Conservation (phyloP, 2,113 vertebrate species). For the Elephantulus edwardii region DNA sequence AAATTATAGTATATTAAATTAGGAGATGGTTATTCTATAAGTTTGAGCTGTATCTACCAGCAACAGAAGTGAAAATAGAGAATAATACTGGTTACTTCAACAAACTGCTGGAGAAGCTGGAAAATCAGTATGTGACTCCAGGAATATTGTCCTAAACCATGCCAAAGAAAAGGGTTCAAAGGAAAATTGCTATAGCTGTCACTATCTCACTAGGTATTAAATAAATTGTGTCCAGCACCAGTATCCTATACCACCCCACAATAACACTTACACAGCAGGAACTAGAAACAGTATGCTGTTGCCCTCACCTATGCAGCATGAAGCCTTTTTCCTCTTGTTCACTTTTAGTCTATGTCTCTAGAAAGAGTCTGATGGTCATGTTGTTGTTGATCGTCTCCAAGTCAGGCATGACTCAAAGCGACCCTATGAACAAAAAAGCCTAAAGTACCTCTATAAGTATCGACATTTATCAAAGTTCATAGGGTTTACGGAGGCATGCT, state of each 20-base stretch:
- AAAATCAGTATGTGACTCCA: neutral
- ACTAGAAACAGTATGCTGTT: neutral
- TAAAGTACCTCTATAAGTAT: too few species aligned
- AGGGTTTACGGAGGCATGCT: too few species aligned
- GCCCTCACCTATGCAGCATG: neutral
- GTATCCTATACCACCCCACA: neutral
- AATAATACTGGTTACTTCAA: neutral
- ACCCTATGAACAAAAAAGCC: too few species aligned
- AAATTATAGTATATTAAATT: neutral
- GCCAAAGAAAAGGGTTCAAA: neutral
- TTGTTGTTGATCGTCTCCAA: too few species aligned
- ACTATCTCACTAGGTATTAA: neutral
- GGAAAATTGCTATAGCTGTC: neutral
- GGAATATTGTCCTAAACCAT: neutral
- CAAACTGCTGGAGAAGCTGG: neutral
- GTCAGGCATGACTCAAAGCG: too few species aligned
- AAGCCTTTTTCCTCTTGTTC: neutral
- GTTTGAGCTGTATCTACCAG: neutral
- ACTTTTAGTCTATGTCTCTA: neutral
- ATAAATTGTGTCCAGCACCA: neutral
- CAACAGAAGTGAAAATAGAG: neutral
- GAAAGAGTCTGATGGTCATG: neutral
- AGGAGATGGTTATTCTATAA: neutral
- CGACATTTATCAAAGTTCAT: too few species aligned
- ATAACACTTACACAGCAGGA: neutral